Base-by-base conservation (phyloP, 37 sponge, comb jelly and placozoan species). In the Oscarella lobularis region DNA sequence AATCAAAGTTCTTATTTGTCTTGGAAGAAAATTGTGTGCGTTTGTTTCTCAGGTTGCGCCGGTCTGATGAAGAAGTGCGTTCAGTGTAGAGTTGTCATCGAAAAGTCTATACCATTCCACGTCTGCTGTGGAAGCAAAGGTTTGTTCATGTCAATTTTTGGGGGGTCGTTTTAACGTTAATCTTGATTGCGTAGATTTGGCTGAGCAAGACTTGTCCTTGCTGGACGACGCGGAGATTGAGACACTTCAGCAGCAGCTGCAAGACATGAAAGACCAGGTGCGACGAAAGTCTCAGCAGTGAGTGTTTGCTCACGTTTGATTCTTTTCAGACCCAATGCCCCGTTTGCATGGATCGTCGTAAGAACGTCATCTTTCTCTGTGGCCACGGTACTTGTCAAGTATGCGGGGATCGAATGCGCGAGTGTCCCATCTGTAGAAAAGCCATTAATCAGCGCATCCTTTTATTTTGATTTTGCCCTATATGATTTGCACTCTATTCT, bases 351-450 rank as follows among this genome's bases (percentile, higher is more conserved):
- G 93, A 92, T 33, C 78, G 93, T 0, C 60, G 77, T 29, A 92
- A 83, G 82, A 92, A 92, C 33, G 55, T 75, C 27, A 33, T 87
- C 38, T 82, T 95, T 60, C 79, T 88, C 32, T 95, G 95, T 75
- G 95, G 95, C 66, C 95, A 95, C 75, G 89, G 89, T 0, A 78
- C 85, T 38, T 95, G 95, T 69, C 89, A 88, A 54, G 60, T 85
- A 54, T 95, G 95, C 83, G 89, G 88, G 0, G 93, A 88, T 38
- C 77, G 85, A 55, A 77, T 95, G 68, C 66, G 67, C 2, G 85
- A 88, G 76, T 95, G 95, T 69, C 95, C 93, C 27, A 90, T 91
- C 66, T 95, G 95, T 39, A 78, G 87, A 33, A 90, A 91, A 66
- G 39, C 81, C 35, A 87, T 95, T 30, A 83, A 72, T 31, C 82